Base-by-base conservation (phyloP, 1,140 invertebrate species). In the Rhagoletis pomonella region DNA sequence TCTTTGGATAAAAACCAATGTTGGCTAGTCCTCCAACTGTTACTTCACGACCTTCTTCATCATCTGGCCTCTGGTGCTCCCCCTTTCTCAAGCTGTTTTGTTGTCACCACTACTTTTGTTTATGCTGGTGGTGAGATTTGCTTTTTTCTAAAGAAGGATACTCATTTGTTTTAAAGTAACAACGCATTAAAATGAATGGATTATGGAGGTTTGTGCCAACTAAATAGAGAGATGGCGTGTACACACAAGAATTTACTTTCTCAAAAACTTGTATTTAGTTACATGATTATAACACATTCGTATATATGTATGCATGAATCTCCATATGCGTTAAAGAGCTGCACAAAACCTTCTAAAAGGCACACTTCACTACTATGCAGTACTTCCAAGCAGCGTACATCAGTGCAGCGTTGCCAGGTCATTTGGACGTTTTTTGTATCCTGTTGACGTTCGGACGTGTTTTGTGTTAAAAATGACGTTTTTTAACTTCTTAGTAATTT, bases 111-210 rank as follows among this genome's bases (percentile, higher is more conserved):
- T 10, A 17, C 58, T 42, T 14, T 4, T 42, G 69, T 4, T 42
- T 42, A 42, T 58, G 58, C 47, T 65, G 58, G 29, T 65, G 85
- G 12, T 12, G 58, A 65, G 62, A 65, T 86, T 86, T 58, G 73
- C 3, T 42, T 19, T 86, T 50, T 62, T 58, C 29, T 86, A 59
- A 42, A 86, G 59, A 47, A 65, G 85, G 85, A 65, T 86, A n/a
- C 62, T 65, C 85, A 86, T 86, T 29, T 29, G 62, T 86, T 86
- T 86, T 62, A 86, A 86, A 86, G 58, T 60, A 65, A 64, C 59
- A 59, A 14, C 58, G 85, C 17, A 10, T 19, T 50, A 55, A 50
- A 62, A 60, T 42, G 50, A 65, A 86, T 47, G 85, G 62, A 86
- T 86, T 81, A 81, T 17, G 73, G 29, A 42, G 6, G 85, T 62